phyloP scores from a whole-genome alignment of 2,113 vertebrate genomes.

The Capreolus pygargus region DNA sequence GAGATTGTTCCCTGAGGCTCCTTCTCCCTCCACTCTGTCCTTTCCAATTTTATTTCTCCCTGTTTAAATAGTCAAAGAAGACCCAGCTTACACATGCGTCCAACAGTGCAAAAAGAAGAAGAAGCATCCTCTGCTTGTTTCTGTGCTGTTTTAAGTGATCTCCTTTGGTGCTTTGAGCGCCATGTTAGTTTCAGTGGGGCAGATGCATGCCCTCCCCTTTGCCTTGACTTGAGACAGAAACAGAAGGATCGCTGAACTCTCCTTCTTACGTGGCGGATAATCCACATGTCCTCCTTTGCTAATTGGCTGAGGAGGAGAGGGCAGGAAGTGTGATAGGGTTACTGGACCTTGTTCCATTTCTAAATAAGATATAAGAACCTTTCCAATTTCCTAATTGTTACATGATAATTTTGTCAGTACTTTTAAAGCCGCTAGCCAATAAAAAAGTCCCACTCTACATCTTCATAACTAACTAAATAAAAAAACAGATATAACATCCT shows the following conservation, averaged over 20 bases:
- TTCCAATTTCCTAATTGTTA: not conserved
- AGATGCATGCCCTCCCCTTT: accelerated
- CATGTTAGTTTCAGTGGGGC: accelerated
- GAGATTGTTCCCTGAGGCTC: accelerated
- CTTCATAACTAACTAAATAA: not conserved
- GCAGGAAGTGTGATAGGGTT: not conserved
- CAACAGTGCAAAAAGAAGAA: not conserved
- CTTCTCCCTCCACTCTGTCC: not conserved
- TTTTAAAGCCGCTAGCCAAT: not conserved
- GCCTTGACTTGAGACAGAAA: not conserved
- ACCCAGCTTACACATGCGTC: not conserved
- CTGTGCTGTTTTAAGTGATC: not conserved
- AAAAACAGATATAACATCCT: not conserved
- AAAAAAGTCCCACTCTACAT: not conserved
- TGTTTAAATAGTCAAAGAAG: not conserved
- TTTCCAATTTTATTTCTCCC: not conserved
- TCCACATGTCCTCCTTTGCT: not conserved
- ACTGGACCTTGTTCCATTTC: not conserved
- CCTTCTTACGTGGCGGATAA: not conserved
- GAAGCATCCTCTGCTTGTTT: not conserved
- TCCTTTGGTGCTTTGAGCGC: not conserved
- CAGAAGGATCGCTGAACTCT: not conserved
- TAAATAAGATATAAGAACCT: not conserved
- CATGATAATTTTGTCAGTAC: not conserved
- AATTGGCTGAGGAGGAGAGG: not conserved